These are phyloP conservation scores for Synergus japonicus DNA, from an alignment of 2,888 invertebrate species.

Conservation along the genomic window DNA sequence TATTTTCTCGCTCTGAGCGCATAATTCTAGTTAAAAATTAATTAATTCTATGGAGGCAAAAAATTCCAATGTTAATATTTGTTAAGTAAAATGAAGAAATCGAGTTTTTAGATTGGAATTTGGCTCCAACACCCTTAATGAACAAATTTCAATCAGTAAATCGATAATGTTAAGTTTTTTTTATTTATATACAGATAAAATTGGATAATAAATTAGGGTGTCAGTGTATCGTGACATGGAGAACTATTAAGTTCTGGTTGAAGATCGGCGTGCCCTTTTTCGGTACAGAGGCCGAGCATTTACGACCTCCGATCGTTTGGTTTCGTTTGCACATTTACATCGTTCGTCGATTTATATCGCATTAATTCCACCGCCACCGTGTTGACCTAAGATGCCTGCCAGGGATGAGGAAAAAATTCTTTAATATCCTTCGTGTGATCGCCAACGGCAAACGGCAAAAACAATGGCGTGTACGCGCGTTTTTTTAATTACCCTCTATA, in stretches of 20 bases:
- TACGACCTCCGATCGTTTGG: conserved; percentile 3
- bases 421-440: not conserved
- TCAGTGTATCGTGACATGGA: conserved; percentile 47
- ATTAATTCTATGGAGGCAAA: too few species aligned
- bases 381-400: conserved; percentile 10
- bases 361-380: conserved; percentile 5
- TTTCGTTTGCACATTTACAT: not conserved
- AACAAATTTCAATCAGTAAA: too few species aligned
- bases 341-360: conserved; percentile 7
- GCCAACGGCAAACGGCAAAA: not conserved
- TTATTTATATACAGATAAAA: too few species aligned
- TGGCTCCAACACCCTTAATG: too few species aligned
- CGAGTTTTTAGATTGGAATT: too few species aligned
- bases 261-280: conserved; percentile 27
- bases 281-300: conserved; percentile 7
- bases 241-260: conserved; percentile 26
- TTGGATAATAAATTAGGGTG: too few species aligned
- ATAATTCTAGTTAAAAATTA: too few species aligned
- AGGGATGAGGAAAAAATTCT: conserved; percentile 16
- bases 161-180: too few species aligned
- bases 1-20: too few species aligned
- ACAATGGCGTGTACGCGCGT: conserved; percentile 7
- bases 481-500: conserved; percentile 22
- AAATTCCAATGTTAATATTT: too few species aligned
- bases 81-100: too few species aligned